Evolutionary conservation across 2,113 vertebrate genomes (phyloP).

Genomic region (Apteryx mantelli): DNA sequence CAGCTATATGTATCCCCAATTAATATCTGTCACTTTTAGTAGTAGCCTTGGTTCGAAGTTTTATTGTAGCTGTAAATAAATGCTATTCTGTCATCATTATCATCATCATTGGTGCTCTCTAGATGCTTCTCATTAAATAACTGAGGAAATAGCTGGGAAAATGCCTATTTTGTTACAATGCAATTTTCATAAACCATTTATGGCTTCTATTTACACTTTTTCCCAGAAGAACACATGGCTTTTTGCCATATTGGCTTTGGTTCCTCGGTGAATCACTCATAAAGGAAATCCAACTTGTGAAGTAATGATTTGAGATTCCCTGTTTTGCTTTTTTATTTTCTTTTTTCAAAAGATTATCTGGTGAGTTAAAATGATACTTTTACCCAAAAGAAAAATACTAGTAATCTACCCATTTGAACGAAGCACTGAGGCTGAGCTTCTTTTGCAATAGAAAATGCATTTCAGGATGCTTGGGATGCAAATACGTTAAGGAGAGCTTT

Average conservation of each 20-base stretch:
- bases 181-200: not conserved
- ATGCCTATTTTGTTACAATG: not conserved
- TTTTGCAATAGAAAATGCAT: not conserved
- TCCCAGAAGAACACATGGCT: slow-evolving; percentile 11
- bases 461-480: not conserved
- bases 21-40: not conserved
- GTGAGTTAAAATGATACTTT: not conserved
- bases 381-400: not conserved
- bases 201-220: not conserved
- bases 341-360: not conserved
- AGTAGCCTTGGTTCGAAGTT: not conserved
- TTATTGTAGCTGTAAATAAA: not conserved
- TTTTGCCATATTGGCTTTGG: not conserved
- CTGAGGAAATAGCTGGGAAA: not conserved
- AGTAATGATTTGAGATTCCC: not conserved
- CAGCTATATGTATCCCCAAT: not conserved
- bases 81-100: not conserved
- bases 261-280: slow-evolving; percentile 20
- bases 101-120: not conserved
- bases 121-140: not conserved
- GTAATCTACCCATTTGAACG: not conserved
- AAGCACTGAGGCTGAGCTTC: not conserved
- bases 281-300: slow-evolving; percentile 43
- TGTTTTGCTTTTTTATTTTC: not conserved
- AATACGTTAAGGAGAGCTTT: not conserved